Conservation (phyloP, 92 coral and sea anemone genomes). For the Virgularia gustaviana region DNA sequence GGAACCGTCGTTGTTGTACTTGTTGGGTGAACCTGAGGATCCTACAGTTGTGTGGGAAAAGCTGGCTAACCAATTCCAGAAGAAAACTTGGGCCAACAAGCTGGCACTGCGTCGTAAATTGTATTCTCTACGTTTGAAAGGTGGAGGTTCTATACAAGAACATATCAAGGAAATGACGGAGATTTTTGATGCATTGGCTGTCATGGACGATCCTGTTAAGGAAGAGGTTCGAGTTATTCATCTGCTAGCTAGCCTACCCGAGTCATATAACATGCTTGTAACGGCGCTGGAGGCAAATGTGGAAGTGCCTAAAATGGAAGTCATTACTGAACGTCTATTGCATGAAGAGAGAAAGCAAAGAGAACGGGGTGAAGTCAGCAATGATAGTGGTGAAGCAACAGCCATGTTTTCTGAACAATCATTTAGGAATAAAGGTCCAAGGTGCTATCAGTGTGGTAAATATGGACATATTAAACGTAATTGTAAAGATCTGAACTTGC, state of each 20-base stretch:
- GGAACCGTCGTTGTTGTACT: slow-evolving; percentile 43
- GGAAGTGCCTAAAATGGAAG: slow-evolving; percentile 45
- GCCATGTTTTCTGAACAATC: slow-evolving; percentile 35
- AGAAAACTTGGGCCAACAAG: slow-evolving; percentile 53
- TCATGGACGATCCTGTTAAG: slow-evolving; percentile 40
- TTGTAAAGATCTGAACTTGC: slow-evolving; percentile 18
- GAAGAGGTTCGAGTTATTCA: slow-evolving; percentile 42
- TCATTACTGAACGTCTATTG: slow-evolving; percentile 20
- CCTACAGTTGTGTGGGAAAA: slow-evolving; percentile 47
- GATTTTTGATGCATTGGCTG: slow-evolving; percentile 44
- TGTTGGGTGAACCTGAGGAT: slow-evolving; percentile 30
- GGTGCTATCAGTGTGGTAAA: slow-evolving; percentile 44
- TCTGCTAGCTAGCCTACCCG: slow-evolving; percentile 57
- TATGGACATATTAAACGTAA: slow-evolving; percentile 44
- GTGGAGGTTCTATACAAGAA: slow-evolving; percentile 43
- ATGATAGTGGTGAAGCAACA: not conserved
- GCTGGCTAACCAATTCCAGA: slow-evolving; percentile 48
- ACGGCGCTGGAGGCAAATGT: slow-evolving; percentile 44
- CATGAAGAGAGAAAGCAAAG: slow-evolving; percentile 3
- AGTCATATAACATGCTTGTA: slow-evolving; percentile 59
- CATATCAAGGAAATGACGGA: slow-evolving; percentile 56
- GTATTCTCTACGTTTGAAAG: slow-evolving; percentile 31
- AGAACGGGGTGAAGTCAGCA: not conserved
- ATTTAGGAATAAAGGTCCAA: slow-evolving; percentile 35
- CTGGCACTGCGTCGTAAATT: slow-evolving; percentile 46